Base-by-base conservation (phyloP, 2,888 invertebrate species). In the Caenorhabditis japonica region DNA sequence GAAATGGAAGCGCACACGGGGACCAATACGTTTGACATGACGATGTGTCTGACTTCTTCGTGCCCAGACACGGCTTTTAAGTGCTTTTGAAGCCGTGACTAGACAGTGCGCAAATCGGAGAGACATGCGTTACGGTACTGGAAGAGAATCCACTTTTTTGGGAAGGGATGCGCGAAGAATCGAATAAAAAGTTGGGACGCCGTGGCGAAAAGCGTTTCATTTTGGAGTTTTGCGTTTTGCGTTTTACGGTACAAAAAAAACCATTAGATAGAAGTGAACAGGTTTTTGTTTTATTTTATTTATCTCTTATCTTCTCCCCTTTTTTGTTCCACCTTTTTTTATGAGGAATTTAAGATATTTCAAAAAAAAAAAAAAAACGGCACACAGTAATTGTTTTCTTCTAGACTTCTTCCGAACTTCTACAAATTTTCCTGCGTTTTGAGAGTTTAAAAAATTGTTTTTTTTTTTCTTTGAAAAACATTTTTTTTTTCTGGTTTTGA, bases 1-100 rank as follows among this genome's bases (percentile, higher is more conserved):
- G 77, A 75, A 38, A 70, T 60, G 10, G 75, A 69, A 39, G 79
- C 76, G 33, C 76, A 76, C 13, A 79, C 72, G 68, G 79, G 76
- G 59, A 79, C 71, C 27, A 74, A 58, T 44, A 73, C 76, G 12
- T 75, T 75, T 2, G 78, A 66, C 78, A 78, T 78, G 13, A n/a
- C n/a, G n/a, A 13, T 56, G 30, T 10, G 21, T 33, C 53, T 44
- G 58, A 43, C 27, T 0, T 36, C 19, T 58, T 52, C 44, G 30
- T 23, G n/a, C 10, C 4, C 1, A 1, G n/a, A n/a, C n/a, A n/a
- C n/a, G n/a, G n/a, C n/a, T n/a, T n/a, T n/a, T n/a, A n/a, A n/a
- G n/a, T n/a, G n/a, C n/a, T 30, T 34, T 46, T 49, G 36, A 17
- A 33, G 41, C 41, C 59, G 4, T 13, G 47, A 36, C 12, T 56